Base-by-base conservation (phyloP, 2,113 vertebrate genomes). In the Proterorhinus semilunaris region DNA sequence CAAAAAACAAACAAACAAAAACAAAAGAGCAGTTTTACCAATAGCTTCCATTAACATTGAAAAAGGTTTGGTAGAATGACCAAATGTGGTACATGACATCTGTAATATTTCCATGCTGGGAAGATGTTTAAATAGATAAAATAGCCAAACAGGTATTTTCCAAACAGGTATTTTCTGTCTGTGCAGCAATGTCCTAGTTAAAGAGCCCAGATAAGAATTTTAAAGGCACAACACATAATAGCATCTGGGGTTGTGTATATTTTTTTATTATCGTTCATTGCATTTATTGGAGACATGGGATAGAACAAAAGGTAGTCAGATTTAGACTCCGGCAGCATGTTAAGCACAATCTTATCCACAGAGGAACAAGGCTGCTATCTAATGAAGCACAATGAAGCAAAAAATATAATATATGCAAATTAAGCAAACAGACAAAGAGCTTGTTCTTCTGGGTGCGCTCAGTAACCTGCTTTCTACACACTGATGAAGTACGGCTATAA, bases 401-500 rank as follows among this genome's bases (percentile, higher is more conserved):
- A 89, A 89, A 89, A 89, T 89, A 90, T 90, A 88, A 93, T 91
- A 87, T 85, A 93, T 92, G 89, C 87, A 90, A 91, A 92, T 89
- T 82, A 89, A 81, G 76, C 80, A 87, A 88, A 89, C 84, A 86
- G 82, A 87, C 84, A 90, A 91, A 91, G 82, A 71, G 69, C 54
- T 71, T 66, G 66, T 89, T 89, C 78, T 88, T 85, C 81, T 79
- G 83, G 83, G 82, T 80, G 81, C 67, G 57, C 72, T 76, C 74
- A 75, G 66, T 80, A 79, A 71, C 75, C 51, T 49, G 13, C 67
- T 66, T 72, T 68, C 44, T 61, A 44, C 51, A 67, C 61, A 57
- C 53, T 52, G 53, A 57, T 52, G 61, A 55, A 66, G 66, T 10
- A 9, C 64, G 54, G 45, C 43, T 43, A 10, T 61, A 61, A 44